Evolutionary conservation across 2,113 vertebrate species (phyloP), one percentile per base, ranked within the genome.

Genomic region (Bagarius yarrelli): DNA sequence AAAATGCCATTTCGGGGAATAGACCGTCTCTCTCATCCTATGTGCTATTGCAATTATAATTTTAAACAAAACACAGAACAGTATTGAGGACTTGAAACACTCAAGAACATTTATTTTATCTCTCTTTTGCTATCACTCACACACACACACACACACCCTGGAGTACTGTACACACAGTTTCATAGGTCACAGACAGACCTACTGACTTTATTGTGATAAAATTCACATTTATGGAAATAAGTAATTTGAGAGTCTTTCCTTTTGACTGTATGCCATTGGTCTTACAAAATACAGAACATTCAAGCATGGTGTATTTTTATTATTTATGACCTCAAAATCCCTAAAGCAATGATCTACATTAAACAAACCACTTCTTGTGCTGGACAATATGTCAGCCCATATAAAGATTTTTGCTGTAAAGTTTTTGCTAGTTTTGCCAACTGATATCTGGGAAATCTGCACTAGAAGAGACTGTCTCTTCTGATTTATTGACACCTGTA

Each of bases 401-500:
- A 59, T 57, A 8, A 59, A 40, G n/a, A n/a, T 75, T 57, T 60
- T 6, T 36, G 23, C 56, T 44, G 15, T 60, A 55, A 57, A 76
- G 60, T 40, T 55, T 40, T 14, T 76, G 32, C 56, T 76, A 40
- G 6, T 61, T 59, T 76, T 59, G n/a, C 36, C 27, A 18, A 23
- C 18, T 47, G n/a, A 40, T 82, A 40, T 34, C 69, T 70, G 36
- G 88, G 85, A 87, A 57, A 67, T 59, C 34, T 13, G 56, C 53
- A 64, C 23, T n/a, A n/a, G 21, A 15, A 19, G 23, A 59, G 25
- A 88, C 87, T 87, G 83, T 87, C 71, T 69, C 78, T 85, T 80
- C 60, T 91, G 89, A 93, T 89, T 91, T 89, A 90, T 85, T 79
- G 86, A 79, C 1, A 84, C 88, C 80, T 74, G 84, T 92, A 92